Evolutionary conservation across 2,797 vertebrate genomes (phyloP), one percentile per base, ranked within the genome.

Genomic region (Simalia tracyae): DNA sequence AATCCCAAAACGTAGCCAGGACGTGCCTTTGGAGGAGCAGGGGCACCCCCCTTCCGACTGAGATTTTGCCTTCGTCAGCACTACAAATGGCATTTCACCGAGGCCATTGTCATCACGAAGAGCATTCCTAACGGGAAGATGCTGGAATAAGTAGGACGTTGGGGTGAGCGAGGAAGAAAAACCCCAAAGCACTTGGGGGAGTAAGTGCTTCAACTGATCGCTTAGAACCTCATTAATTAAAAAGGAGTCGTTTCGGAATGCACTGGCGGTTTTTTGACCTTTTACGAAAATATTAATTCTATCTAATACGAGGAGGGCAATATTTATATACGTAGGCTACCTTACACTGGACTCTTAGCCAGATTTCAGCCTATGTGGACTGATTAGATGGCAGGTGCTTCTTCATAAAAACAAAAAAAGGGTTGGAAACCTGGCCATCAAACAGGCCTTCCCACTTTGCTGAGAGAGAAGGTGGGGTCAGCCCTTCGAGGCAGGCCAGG

Each of bases 1-100:
- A 95, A 97, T 96, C 96, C 97, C 92, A 94, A 96, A 96, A 59
- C 96, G 96, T 95, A 94, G 84, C 91, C 96, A 92, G 93, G 95
- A 94, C 92, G 93, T 90, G 92, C 94, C 93, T 95, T 95, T 93
- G 93, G 42, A 42, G 42, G 42, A 42, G 42, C 42, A 42, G 42
- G 95, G 93, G 95, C 96, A 93, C 96, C 95, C 92, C 91, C 94
- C 91, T 93, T 96, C 95, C 94, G 95, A 95, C 90, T 24, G 24
- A 92, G 24, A 96, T 94, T 91, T 94, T 0, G 46, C 64, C 94
- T 93, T 95, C 95, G 94, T 95, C 97, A 92, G 93, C 92, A 95
- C 95, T 95, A 95, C 92, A 42, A 96, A 96, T n/a, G 92, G 93
- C 92, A 88, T 94, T 97, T 93, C 95, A 96, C 94, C 96, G 96